Conservation (phyloP, 2,888 invertebrate species). For the Philereme vetulata region DNA sequence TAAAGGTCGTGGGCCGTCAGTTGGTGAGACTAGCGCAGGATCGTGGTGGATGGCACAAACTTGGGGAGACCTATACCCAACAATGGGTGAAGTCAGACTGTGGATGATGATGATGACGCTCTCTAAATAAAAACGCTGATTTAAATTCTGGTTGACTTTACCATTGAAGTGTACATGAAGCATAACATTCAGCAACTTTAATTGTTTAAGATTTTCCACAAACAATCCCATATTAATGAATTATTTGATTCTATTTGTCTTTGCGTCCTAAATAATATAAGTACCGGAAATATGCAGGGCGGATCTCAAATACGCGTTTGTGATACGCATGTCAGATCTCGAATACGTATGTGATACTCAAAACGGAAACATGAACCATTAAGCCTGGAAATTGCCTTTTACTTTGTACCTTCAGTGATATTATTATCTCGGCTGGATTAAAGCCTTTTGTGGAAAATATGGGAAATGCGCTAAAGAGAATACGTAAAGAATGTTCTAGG, state of each 20-base stretch:
- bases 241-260: background rate
- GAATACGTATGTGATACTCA: conserved; percentile 26
- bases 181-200: background rate
- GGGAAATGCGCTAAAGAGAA: too few species aligned
- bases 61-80: too few species aligned
- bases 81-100: too few species aligned
- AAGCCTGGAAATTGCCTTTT: conserved; percentile 31
- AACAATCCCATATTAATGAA: conserved; percentile 7
- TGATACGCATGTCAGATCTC: conserved; percentile 21
- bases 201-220: conserved; percentile 11
- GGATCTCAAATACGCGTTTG: conserved; percentile 15
- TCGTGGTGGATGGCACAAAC: too few species aligned
- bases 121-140: too few species aligned
- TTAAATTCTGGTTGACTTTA: too few species aligned
- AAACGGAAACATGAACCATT: conserved; percentile 33
- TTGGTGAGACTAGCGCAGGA: too few species aligned
- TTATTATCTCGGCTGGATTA: conserved; percentile 27
- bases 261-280: background rate
- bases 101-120: too few species aligned
- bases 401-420: conserved; percentile 19
- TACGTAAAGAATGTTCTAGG: too few species aligned
- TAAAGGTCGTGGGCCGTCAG: too few species aligned
- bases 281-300: conserved; percentile 3
- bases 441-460: background rate
- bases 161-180: too few species aligned